Conservation (phyloP, 2,888 invertebrate species). For the Chironomus tentans region DNA sequence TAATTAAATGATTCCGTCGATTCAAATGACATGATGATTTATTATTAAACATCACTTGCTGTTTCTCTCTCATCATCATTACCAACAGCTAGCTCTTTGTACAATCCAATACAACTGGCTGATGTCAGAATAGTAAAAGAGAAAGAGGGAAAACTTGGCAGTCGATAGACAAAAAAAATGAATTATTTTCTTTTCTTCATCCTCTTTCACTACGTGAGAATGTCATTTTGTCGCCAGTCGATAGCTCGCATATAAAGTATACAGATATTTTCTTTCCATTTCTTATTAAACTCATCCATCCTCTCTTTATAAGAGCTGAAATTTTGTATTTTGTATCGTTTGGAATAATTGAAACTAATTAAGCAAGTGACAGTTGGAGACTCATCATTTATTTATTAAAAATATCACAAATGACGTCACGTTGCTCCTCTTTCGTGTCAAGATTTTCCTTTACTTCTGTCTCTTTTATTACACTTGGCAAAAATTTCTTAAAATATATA, state of each 20-base stretch:
- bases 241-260: not conserved
- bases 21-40: conserved; percentile 18
- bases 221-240: conserved; percentile 3
- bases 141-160: no score
- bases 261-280: no score
- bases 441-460: not conserved
- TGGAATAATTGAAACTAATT: conserved; percentile 24
- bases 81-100: not conserved
- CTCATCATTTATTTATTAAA: conserved; percentile 3
- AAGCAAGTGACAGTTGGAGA: conserved; percentile 15
- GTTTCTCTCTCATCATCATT: not conserved
- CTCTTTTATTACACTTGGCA: not conserved
- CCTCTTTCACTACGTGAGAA: not conserved
- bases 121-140: not conserved
- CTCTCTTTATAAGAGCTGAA: not conserved
- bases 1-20: conserved; percentile 15
- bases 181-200: not conserved
- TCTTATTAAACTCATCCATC: not conserved
- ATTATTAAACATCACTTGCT: conserved; percentile 2
- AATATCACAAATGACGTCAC: conserved; percentile 12
- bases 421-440: no score
- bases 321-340: not conserved
- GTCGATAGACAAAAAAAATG: not conserved
- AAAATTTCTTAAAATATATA: no score
- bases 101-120: not conserved